A percentile compares a stretch with the other conserved stretches of the same genome.
Evolutionary conservation across 2,888 invertebrate species (phyloP).

Genomic region (Drosophila nr. fundita): DNA sequence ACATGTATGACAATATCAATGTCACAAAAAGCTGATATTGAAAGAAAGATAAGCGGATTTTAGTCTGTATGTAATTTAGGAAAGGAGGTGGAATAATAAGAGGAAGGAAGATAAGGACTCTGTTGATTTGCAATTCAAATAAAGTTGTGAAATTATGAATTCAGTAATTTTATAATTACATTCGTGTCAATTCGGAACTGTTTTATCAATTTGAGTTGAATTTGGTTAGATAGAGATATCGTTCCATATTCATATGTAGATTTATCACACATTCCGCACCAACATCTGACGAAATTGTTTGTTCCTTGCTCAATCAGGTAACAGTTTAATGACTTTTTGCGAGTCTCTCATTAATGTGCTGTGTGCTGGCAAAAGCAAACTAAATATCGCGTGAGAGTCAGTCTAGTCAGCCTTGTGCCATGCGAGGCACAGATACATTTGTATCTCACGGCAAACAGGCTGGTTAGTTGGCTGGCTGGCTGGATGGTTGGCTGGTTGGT

Average conservation of each 20-base stretch:
- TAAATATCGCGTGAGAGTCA: slow-evolving; percentile 24
- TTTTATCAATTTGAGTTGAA: neutral
- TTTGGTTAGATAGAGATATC: neutral
- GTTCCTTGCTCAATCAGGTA: neutral
- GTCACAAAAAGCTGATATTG: neutral
- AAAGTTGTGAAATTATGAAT: neutral
- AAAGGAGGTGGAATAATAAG: neutral
- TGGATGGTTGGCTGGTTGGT: neutral
- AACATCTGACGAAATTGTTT: neutral
- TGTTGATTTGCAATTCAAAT: neutral
- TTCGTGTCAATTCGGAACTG: neutral
- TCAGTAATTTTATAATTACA: neutral
- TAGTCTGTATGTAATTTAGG: neutral
- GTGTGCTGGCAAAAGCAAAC: neutral
- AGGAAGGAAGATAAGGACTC: neutral
- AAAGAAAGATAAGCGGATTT: neutral
- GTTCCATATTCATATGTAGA: neutral
- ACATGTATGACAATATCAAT: neutral
- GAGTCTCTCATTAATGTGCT: slow-evolving; percentile 4
- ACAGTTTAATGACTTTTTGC: slow-evolving; percentile 14
- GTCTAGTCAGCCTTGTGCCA: neutral
- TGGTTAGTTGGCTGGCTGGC: neutral
- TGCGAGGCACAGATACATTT: slow-evolving; percentile 46
- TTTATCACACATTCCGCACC: neutral
- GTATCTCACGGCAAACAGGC: slow-evolving; percentile 27